Percentiles rank a stretch among this genome's conserved stretches.
These are phyloP conservation scores for Telmatochromis sp. DNA, from an alignment of 2,113 vertebrate species.

Conservation along the genomic window DNA sequence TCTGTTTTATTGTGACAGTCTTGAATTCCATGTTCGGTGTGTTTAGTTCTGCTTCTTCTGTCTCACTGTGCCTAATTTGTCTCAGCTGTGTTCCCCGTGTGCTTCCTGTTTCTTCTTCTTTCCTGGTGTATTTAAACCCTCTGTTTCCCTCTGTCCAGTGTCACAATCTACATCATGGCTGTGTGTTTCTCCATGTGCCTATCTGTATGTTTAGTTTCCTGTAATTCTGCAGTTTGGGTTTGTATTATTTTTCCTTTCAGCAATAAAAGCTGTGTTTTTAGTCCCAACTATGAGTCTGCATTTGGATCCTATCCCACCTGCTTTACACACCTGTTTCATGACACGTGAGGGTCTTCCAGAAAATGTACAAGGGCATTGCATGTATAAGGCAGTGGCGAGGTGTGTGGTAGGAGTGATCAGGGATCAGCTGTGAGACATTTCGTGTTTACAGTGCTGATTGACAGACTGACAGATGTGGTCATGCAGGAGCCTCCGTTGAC, in stretches of 20 bases:
- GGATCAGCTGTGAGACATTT: background rate
- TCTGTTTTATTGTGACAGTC: background rate
- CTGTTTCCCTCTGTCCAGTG: background rate
- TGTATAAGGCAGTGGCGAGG: background rate
- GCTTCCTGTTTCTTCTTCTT: background rate
- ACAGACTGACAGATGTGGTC: background rate
- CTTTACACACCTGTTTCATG: background rate
- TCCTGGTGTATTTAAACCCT: background rate
- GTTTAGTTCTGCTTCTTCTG: background rate
- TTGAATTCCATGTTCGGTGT: background rate
- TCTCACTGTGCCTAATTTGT: background rate
- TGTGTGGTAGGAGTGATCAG: background rate
- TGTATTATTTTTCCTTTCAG: background rate
- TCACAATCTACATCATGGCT: background rate
- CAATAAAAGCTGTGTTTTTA: background rate
- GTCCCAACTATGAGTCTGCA: background rate
- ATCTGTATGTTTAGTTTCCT: background rate
- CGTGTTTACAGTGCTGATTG: background rate
- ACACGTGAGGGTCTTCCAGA: background rate
- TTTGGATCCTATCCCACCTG: background rate
- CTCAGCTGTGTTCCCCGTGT: background rate
- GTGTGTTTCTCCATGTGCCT: background rate
- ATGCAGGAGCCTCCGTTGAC: background rate
- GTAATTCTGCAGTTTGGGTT: background rate
- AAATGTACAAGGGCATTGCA: background rate